Conservation (phyloP, 2,888 invertebrate species). For the Candidula unifasciata region DNA sequence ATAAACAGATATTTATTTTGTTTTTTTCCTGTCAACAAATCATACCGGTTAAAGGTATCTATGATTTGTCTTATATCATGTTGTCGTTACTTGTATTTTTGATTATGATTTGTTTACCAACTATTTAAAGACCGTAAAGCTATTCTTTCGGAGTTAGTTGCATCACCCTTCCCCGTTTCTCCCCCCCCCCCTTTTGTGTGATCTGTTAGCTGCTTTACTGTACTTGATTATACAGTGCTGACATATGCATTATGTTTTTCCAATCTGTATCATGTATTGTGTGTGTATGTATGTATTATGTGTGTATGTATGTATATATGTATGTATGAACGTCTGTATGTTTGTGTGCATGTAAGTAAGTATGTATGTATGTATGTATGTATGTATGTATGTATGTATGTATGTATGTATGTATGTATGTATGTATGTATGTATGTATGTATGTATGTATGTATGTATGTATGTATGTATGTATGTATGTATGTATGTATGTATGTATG, state of each 20-base stretch:
- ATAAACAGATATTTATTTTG: too few species aligned
- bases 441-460: not conserved
- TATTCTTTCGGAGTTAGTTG: too few species aligned
- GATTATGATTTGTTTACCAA: too few species aligned
- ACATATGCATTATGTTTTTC: not conserved
- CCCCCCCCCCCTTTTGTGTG: too few species aligned
- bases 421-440: not conserved
- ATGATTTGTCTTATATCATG: too few species aligned
- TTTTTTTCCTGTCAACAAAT: too few species aligned
- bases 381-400: not conserved
- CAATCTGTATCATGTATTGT: not conserved
- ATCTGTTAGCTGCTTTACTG: too few species aligned
- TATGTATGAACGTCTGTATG: not conserved
- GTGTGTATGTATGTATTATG: not conserved
- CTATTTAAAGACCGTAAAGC: too few species aligned
- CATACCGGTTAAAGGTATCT: too few species aligned
- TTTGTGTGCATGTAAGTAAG: not conserved
- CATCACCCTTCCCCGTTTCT: too few species aligned
- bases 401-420: not conserved
- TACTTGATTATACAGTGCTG: too few species aligned
- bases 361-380: not conserved
- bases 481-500: slow-evolving; percentile 1
- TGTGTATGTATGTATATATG: slow-evolving; percentile 6
- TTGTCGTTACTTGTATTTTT: too few species aligned
- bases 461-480: not conserved